Evolutionary conservation across 1,140 invertebrate genomes (phyloP), one percentile per base, ranked within the genome.

Genomic region (Grapholita molesta): DNA sequence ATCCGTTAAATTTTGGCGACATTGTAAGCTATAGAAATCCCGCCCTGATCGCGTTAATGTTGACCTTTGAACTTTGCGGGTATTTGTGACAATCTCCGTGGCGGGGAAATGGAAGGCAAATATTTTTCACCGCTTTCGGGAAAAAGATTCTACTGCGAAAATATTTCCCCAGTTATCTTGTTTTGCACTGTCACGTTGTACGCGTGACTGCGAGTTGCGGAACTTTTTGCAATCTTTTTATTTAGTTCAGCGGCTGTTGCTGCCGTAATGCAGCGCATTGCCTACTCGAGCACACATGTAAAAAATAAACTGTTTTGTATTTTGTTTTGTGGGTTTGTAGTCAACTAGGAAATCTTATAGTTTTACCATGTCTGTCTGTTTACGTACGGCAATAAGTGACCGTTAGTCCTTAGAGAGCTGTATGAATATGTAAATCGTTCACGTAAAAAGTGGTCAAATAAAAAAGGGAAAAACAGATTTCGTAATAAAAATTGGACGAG

Each of bases 21-120:
- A 57, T 24, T 9, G 53, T 57, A 57, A 57, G 24, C 53, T 57
- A 57, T 57, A 57, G 25, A 57, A 57, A 30, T 61, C 28, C 55
- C 55, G 15, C 8, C 25, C 24, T 32, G 25, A 30, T 61, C 55
- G 55, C 28, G 25, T 61, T 61, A 57, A 30, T 61, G 55, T 28
- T 28, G 55, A 61, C 55, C 55, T 61, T 61, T 61, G 55, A 61
- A 61, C 55, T 61, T 61, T 61, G 55, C 15, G 55, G 55, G 55
- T 28, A 61, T 61, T 61, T 61, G 55, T 28, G 55, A 61, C 55
- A 61, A 28, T 61, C 24, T 28, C 55, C 25, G 55, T 61, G 55
- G 25, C 25, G 12, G 24, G 23, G 53, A 61, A 61, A 28, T 61
- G 55, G 55, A 30, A 61, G 55, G 55, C 24, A 61, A 61, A 61